Conservation (phyloP, 1,140 invertebrate species). For the Panagrolaimus sp. region DNA sequence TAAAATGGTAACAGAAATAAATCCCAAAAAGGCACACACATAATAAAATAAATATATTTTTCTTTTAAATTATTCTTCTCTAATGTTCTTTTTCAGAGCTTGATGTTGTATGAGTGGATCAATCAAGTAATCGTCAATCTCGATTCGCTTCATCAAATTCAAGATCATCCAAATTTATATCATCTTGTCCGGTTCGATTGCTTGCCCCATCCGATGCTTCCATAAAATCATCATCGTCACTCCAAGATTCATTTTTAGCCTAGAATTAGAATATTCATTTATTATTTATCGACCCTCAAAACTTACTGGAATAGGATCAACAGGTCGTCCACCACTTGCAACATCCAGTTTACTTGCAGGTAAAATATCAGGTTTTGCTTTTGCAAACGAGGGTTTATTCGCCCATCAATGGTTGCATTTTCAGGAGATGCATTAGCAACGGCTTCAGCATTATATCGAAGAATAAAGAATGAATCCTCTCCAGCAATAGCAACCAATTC, state of each 20-base stretch:
- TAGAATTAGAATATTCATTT: conserved; percentile 19
- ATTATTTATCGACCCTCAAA: conserved; percentile 8
- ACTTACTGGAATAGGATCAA: conserved; percentile 14
- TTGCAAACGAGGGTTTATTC: conserved; percentile 87
- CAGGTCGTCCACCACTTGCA: conserved; percentile 11
- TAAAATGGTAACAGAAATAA: no score
- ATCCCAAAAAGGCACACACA: no score
- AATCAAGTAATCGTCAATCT: conserved; percentile 22
- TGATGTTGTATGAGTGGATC: no score
- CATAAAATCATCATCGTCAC: conserved; percentile 45
- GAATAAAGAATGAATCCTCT: conserved; percentile 90
- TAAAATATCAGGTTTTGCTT: conserved; percentile 61
- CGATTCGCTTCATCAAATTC: conserved; percentile 45
- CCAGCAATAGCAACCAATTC: conserved; percentile 86
- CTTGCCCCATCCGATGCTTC: conserved; percentile 28
- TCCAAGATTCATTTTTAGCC: conserved; percentile 13
- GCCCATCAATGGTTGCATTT: conserved; percentile 76
- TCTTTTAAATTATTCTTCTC: no score
- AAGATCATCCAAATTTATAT: conserved; percentile 45
- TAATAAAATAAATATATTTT: no score
- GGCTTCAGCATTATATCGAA: conserved; percentile 73
- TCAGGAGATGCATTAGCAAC: conserved; percentile 72
- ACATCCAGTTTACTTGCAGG: conserved; percentile 15
- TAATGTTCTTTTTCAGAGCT: no score
- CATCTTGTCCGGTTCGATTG: conserved; percentile 25